Conservation (phyloP, 2,888 invertebrate genomes). For the Eupithecia centaureata region DNA sequence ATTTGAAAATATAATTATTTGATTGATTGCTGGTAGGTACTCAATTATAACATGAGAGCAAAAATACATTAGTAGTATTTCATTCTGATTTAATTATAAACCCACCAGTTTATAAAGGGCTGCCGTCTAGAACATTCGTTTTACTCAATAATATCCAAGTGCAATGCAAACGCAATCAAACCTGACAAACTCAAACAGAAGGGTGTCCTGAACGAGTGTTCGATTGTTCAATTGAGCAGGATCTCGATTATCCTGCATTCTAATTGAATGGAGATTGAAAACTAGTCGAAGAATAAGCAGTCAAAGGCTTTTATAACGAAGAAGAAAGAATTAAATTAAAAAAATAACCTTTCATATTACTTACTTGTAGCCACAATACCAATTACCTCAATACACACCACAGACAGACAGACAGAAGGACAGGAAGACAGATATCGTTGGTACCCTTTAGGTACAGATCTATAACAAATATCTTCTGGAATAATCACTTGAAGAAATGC, state of each 20-base stretch:
- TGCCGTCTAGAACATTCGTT: conserved; percentile 59
- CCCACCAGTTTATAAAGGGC: conserved; percentile 24
- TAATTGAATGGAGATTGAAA: conserved; percentile 77
- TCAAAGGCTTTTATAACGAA: too few species aligned
- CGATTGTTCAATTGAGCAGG: conserved; percentile 82
- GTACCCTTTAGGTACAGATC: too few species aligned
- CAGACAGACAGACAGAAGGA: too few species aligned
- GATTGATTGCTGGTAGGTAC: too few species aligned
- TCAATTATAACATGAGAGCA: background rate
- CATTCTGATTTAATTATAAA: background rate
- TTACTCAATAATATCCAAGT: conserved; percentile 68
- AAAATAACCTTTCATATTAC: too few species aligned
- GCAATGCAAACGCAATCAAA: conserved; percentile 80
- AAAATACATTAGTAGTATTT: background rate
- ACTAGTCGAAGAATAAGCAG: background rate
- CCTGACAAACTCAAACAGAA: conserved; percentile 77
- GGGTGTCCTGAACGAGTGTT: conserved; percentile 77
- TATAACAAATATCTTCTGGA: background rate
- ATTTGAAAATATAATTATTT: too few species aligned
- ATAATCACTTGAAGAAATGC: background rate
- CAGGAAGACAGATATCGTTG: too few species aligned
- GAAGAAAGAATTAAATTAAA: too few species aligned
- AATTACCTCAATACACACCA: too few species aligned
- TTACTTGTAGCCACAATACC: too few species aligned
- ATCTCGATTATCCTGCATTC: conserved; percentile 80